Conservation (phyloP, 2,113 vertebrate genomes). For the Crotalus tigris region DNA sequence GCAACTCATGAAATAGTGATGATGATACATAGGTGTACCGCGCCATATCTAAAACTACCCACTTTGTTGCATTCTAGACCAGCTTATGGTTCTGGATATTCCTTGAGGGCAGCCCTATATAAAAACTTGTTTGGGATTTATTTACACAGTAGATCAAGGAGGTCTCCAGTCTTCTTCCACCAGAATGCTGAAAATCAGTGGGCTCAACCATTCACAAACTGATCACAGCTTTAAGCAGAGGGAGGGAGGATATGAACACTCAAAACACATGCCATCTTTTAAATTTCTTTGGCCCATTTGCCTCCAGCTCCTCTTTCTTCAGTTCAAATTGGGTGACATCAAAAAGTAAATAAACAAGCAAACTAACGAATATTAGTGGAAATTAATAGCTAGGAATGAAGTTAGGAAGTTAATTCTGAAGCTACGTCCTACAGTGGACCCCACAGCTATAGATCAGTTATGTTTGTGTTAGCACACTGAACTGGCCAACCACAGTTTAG, state of each 20-base stretch:
- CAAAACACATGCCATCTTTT: not conserved
- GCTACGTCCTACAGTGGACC: not conserved
- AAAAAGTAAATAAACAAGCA: not conserved
- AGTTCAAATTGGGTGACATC: not conserved
- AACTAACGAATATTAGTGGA: not conserved
- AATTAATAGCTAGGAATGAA: not conserved
- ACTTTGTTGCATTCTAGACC: not conserved
- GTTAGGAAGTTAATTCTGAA: not conserved
- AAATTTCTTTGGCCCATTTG: not conserved
- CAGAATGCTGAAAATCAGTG: not conserved
- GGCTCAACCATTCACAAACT: not conserved
- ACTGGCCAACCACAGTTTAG: not conserved
- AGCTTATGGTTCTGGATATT: not conserved
- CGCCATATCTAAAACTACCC: not conserved
- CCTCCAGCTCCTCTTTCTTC: not conserved
- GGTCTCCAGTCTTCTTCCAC: not conserved
- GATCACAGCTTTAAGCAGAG: not conserved
- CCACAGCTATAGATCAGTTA: not conserved
- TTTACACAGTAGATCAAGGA: not conserved
- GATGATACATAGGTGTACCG: not conserved
- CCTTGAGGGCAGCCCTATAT: not conserved
- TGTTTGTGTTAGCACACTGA: not conserved
- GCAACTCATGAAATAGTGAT: not conserved
- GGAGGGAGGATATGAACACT: not conserved
- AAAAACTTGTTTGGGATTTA: not conserved